Conservation (phyloP, 2,888 invertebrate genomes). For the Boloria euphrosyne region DNA sequence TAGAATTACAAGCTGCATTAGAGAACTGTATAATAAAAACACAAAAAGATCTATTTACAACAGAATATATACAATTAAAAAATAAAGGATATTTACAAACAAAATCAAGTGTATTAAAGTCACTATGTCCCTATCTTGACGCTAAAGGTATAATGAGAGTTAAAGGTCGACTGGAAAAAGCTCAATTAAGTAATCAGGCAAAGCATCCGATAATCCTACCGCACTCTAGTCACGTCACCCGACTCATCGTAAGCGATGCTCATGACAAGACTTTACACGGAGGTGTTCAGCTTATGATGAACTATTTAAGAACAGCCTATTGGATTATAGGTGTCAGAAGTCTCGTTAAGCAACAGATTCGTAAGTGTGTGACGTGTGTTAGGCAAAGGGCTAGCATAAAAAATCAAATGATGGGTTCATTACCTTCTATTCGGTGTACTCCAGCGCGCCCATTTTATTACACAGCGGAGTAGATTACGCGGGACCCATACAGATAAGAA, state of each 20-base stretch:
- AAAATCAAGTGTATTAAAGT: slow-evolving; percentile 27
- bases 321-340: slow-evolving; percentile 27
- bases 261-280: slow-evolving; percentile 42
- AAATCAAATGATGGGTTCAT: slow-evolving; percentile 27
- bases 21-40: slow-evolving; percentile 26
- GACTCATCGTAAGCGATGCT: slow-evolving; percentile 42
- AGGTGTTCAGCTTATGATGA: slow-evolving; percentile 40
- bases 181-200: slow-evolving; percentile 27
- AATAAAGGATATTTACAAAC: slow-evolving; percentile 2
- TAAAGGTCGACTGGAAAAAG: slow-evolving; percentile 41
- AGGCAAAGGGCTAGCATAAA: slow-evolving; percentile 17
- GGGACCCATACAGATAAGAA: slow-evolving; percentile 31
- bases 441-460: slow-evolving; percentile 27
- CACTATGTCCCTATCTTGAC: slow-evolving; percentile 42
- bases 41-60: slow-evolving; percentile 20
- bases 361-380: slow-evolving; percentile 27
- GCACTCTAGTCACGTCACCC: slow-evolving; percentile 37
- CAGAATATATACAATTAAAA: neutral
- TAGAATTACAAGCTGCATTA: slow-evolving; percentile 21
- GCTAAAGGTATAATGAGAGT: slow-evolving; percentile 40
- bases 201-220: slow-evolving; percentile 44
- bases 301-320: slow-evolving; percentile 35
- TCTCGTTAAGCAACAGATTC: slow-evolving; percentile 18
- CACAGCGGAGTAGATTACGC: slow-evolving; percentile 36
- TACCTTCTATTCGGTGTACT: slow-evolving; percentile 25